These are phyloP conservation scores for Myotis brandtii DNA, from an alignment of 2,113 vertebrate genomes.

Conservation along the genomic window DNA sequence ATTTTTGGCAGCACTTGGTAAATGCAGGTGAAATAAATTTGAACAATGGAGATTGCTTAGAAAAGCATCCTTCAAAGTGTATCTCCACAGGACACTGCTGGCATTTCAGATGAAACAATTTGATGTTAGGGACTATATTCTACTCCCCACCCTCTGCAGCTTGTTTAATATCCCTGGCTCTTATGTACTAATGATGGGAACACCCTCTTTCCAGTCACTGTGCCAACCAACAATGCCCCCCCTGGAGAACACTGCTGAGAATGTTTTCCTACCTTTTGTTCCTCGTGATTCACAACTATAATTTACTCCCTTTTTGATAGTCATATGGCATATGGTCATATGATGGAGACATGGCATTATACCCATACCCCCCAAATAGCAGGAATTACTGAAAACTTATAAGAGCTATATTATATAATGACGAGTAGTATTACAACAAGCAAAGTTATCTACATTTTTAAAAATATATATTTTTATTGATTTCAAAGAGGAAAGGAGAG, in stretches of 20 bases:
- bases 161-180: background rate
- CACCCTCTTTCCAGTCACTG: background rate
- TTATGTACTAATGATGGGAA: background rate
- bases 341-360: slow-evolving; percentile 13
- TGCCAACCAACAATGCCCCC: background rate
- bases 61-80: background rate
- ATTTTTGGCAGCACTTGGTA: slow-evolving; percentile 3
- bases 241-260: slow-evolving; percentile 11
- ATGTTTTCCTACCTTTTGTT: background rate
- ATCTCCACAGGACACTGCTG: slow-evolving; percentile 15
- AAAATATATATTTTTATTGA: no score
- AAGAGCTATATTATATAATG: background rate
- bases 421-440: slow-evolving; percentile 2
- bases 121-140: background rate
- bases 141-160: background rate
- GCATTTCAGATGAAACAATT: slow-evolving; percentile 52
- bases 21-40: slow-evolving; percentile 43
- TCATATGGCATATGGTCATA: background rate
- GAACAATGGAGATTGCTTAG: slow-evolving; percentile 15
- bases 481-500: no score
- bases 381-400: slow-evolving; percentile 4
- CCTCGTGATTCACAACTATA: background rate
- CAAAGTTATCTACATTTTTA: background rate
- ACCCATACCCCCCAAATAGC: background rate
- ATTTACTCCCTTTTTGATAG: background rate